These are phyloP conservation scores for Hydractinia symbiolongicarpus DNA, from an alignment of 30 jellyfish, hydroid and myxozoan species.

Conservation along the genomic window DNA sequence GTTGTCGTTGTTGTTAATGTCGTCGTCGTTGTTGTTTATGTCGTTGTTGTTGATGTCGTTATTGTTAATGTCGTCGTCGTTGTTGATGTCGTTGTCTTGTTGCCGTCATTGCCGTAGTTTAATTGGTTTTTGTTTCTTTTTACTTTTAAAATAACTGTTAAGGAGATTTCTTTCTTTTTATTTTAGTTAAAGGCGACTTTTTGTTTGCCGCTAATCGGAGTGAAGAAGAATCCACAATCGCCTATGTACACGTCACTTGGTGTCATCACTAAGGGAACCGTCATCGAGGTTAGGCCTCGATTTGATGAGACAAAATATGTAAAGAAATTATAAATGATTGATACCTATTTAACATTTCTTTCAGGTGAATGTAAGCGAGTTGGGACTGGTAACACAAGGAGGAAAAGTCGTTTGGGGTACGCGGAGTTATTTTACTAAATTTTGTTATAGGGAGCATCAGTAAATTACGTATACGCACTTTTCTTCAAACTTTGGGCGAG, in stretches of 20 bases:
- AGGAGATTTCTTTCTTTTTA: neutral
- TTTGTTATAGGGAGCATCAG: neutral
- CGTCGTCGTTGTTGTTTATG: no score
- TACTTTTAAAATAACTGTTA: no score
- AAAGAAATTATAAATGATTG: neutral
- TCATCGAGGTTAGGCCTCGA: constrained; percentile 74
- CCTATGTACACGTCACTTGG: constrained; percentile 99
- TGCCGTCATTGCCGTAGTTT: no score
- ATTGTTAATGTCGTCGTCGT: no score
- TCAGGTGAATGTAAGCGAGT: constrained; percentile 98
- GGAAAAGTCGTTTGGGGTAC: constrained; percentile 99
- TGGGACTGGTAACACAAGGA: constrained; percentile 98
- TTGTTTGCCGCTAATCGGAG: constrained; percentile 97
- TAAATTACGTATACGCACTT: no score
- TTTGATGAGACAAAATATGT: neutral
- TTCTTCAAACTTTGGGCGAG: no score
- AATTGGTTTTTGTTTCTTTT: no score
- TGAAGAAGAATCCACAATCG: constrained; percentile 97
- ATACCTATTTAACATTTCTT: neutral
- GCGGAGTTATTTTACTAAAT: constrained; percentile 6
- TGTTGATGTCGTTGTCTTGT: no score
- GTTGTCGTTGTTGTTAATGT: no score
- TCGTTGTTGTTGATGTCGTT: no score
- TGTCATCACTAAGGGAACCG: constrained; percentile 98
- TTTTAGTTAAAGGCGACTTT: constrained; percentile 92